Conservation (phyloP, 2,113 vertebrate species). For the Thunnus thynnus region DNA sequence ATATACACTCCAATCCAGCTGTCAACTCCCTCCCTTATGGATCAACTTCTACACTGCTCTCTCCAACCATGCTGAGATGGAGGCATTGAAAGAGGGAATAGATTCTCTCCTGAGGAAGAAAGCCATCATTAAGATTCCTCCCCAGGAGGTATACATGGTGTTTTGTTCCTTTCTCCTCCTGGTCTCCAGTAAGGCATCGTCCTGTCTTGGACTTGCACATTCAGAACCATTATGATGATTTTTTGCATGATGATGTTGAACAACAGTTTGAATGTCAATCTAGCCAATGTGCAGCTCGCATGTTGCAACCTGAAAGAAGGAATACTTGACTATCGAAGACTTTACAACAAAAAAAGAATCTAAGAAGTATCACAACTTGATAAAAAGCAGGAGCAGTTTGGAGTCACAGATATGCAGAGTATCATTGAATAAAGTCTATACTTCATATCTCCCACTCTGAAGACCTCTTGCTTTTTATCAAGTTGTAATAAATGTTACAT, state of each 20-base stretch:
- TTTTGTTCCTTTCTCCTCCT: neutral
- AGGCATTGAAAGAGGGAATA: neutral
- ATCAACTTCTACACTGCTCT: conserved; percentile 5
- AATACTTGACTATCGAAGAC: neutral
- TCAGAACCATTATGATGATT: neutral
- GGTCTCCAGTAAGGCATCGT: neutral
- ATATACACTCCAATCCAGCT: conserved; percentile 35
- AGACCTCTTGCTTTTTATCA: neutral
- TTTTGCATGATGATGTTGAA: neutral
- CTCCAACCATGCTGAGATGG: neutral
- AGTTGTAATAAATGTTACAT: too few relatives aligned
- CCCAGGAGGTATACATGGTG: neutral
- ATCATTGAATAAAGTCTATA: neutral
- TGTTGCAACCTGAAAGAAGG: neutral
- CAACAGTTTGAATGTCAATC: neutral
- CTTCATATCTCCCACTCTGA: neutral
- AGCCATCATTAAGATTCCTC: conserved; percentile 13
- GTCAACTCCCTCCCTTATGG: conserved; percentile 9
- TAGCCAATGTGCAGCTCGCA: neutral
- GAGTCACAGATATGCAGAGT: neutral
- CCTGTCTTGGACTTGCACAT: neutral
- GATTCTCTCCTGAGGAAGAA: conserved; percentile 5
- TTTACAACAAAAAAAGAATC: neutral
- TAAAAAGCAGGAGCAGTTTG: conserved; percentile 4
- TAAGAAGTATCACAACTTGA: neutral